Conservation (phyloP, 2,888 invertebrate species). For the Halocaridina rubra region DNA sequence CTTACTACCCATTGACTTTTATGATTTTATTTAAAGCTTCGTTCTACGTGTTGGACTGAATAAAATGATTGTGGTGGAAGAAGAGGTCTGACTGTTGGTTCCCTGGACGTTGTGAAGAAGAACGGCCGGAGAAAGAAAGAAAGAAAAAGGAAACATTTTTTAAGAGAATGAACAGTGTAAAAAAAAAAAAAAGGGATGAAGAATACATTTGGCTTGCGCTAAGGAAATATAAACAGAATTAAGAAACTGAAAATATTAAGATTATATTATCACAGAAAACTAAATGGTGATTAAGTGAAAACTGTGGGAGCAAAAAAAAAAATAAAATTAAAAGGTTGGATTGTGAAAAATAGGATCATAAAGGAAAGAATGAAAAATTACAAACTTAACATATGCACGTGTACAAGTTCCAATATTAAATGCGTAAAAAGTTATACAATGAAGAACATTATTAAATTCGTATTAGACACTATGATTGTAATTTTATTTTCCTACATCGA, state of each 20-base stretch:
- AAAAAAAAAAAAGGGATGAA: not conserved
- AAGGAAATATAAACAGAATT: too few species aligned
- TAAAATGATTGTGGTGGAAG: not conserved
- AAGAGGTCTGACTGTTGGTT: not conserved
- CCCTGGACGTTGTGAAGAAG: not conserved
- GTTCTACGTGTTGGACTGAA: not conserved
- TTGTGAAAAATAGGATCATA: not conserved
- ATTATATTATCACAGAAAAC: too few species aligned
- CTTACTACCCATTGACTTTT: constrained; percentile 39
- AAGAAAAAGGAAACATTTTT: not conserved
- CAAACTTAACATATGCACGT: too few species aligned
- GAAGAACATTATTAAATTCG: too few species aligned
- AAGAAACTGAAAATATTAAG: too few species aligned
- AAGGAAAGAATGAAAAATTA: not conserved
- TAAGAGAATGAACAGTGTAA: not conserved
- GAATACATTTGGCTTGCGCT: too few species aligned
- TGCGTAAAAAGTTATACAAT: too few species aligned
- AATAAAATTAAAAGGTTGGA: not conserved
- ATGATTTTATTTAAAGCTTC: constrained; percentile 30
- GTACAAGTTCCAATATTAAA: too few species aligned
- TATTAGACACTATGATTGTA: too few species aligned
- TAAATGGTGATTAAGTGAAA: not conserved
- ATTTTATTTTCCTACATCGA: too few species aligned
- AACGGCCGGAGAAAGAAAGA: not conserved
- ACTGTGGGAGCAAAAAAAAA: not conserved